Percentiles rank a stretch among this genome's conserved stretches.
Evolutionary conservation across 2,797 vertebrate species (phyloP).

Genomic region (Muscicapa striata): DNA sequence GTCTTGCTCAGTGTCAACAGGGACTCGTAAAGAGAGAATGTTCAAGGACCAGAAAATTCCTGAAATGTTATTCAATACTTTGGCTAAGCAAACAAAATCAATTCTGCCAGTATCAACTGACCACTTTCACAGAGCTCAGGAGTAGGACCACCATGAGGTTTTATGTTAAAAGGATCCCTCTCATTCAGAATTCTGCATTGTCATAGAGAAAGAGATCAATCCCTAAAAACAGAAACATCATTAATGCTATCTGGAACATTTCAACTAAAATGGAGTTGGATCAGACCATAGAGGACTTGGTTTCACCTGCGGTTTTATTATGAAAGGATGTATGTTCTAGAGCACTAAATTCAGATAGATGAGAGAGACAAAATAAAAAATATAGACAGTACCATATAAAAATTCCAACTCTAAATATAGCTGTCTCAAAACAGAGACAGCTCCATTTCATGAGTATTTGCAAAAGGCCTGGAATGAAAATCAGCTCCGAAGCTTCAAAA

Average conservation of each 20-base stretch:
- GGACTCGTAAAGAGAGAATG: background rate
- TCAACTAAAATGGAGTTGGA: background rate
- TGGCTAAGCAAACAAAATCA: background rate
- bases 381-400: background rate
- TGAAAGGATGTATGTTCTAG: background rate
- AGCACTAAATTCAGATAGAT: background rate
- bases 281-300: background rate
- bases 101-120: background rate
- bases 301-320: background rate
- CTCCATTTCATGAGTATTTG: background rate
- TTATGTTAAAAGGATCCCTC: background rate
- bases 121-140: background rate
- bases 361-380: background rate
- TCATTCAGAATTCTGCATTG: background rate
- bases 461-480: background rate
- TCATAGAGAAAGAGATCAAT: background rate
- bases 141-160: background rate
- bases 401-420: slow-evolving; percentile 24
- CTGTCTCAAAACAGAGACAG: background rate
- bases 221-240: background rate
- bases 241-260: background rate
- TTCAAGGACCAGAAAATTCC: slow-evolving; percentile 23
- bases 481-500: background rate
- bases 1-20: slow-evolving; percentile 5
- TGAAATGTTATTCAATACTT: slow-evolving; percentile 18